phyloP scores from a whole-genome alignment of 2,797 vertebrate species.

The Sebastes iracundus region DNA sequence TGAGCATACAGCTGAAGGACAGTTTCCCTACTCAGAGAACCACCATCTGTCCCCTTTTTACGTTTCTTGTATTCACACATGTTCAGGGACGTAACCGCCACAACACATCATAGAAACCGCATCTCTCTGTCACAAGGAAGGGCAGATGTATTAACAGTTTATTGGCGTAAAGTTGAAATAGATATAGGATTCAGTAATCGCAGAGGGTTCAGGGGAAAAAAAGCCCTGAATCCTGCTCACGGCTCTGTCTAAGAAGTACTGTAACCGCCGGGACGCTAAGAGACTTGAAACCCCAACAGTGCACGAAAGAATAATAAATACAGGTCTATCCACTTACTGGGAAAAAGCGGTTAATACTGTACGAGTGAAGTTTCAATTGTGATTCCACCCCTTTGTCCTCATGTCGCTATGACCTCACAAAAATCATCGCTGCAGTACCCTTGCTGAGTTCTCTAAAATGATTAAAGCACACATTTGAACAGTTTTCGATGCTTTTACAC shows the following conservation, averaged over 20 bases:
- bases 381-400: neutral
- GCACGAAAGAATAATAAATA: neutral
- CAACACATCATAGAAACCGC: neutral
- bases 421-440: neutral
- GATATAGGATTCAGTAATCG: neutral
- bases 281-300: neutral
- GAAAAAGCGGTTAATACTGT: neutral
- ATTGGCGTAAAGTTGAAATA: neutral
- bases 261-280: neutral
- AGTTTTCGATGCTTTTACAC: neutral
- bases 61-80: neutral
- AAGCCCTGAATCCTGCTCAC: neutral
- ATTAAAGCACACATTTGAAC: neutral
- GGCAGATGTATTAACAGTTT: neutral
- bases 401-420: conserved; percentile 15
- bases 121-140: neutral
- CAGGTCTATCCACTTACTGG: neutral
- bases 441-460: neutral
- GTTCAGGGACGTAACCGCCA: neutral
- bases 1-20: conserved; percentile 14
- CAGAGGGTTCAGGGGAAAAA: neutral
- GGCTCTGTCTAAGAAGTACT: neutral
- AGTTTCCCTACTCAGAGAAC: neutral
- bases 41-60: conserved; percentile 4
- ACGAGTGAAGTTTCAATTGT: neutral